Conservation (phyloP, 2,797 vertebrate genomes). For the Rhynchonycteris naso region DNA sequence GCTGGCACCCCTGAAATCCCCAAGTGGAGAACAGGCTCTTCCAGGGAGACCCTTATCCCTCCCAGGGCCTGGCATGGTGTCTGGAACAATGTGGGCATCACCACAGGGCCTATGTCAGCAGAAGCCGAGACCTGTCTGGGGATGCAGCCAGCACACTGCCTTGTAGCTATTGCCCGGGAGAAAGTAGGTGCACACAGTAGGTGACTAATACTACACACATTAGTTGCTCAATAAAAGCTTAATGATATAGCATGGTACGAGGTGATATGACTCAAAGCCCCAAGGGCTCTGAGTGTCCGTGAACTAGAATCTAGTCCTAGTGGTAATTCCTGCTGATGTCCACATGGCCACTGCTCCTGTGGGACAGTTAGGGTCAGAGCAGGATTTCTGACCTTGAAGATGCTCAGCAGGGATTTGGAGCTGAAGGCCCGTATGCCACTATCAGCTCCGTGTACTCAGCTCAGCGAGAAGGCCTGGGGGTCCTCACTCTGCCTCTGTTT, state of each 20-base stretch:
- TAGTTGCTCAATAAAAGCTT: neutral
- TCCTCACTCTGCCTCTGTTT: neutral
- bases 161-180: neutral
- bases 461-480: neutral
- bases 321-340: neutral
- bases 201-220: neutral
- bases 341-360: neutral
- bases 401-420: neutral
- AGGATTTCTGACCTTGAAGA: neutral
- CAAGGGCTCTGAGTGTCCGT: neutral
- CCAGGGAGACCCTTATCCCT: neutral
- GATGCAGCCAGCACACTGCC: neutral
- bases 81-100: neutral
- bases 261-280: neutral
- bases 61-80: accelerated
- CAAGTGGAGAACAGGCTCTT: neutral
- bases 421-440: neutral
- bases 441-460: neutral
- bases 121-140: accelerated
- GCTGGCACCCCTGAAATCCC: neutral
- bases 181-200: neutral
- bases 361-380: neutral
- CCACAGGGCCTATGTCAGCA: neutral
- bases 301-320: neutral
- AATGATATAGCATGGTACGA: too few species aligned